Evolutionary conservation across 2,113 vertebrate species (phyloP).

Genomic region (Phodopus roborovskii): DNA sequence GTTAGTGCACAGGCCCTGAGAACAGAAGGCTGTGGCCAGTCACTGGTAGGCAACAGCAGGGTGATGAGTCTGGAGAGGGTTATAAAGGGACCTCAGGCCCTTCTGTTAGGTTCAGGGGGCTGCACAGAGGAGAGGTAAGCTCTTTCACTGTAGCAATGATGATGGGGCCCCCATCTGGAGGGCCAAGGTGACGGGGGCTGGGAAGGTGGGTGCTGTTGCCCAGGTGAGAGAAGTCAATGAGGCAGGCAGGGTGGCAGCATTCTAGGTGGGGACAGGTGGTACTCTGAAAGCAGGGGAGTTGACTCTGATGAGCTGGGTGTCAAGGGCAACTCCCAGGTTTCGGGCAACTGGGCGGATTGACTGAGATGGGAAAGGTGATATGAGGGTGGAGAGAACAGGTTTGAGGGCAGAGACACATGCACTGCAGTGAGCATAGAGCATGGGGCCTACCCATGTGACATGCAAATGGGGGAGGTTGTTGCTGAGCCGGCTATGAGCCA

Average conservation of each 20-base stretch:
- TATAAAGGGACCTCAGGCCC: background rate
- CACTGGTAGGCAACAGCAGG: background rate
- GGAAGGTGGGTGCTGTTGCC: background rate
- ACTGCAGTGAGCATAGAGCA: background rate
- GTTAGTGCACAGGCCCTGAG: background rate
- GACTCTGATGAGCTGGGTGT: background rate
- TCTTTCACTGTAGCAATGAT: background rate
- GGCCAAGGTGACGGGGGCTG: background rate
- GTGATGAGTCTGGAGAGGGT: background rate
- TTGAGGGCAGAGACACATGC: background rate
- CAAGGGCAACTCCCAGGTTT: conserved; percentile 20
- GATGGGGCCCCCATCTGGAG: background rate
- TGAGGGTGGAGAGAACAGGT: conserved; percentile 11
- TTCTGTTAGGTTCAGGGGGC: background rate
- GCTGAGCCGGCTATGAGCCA: background rate
- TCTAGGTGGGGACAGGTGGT: background rate
- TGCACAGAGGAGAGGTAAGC: background rate
- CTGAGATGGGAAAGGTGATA: background rate
- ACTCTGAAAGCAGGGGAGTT: background rate
- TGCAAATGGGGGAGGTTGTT: background rate
- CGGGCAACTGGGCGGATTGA: background rate
- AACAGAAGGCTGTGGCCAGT: background rate
- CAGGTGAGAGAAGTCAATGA: background rate
- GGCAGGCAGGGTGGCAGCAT: background rate
- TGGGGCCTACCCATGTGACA: background rate